phyloP scores from a whole-genome alignment of 2,888 invertebrate species.

The Spilarctia lutea region DNA sequence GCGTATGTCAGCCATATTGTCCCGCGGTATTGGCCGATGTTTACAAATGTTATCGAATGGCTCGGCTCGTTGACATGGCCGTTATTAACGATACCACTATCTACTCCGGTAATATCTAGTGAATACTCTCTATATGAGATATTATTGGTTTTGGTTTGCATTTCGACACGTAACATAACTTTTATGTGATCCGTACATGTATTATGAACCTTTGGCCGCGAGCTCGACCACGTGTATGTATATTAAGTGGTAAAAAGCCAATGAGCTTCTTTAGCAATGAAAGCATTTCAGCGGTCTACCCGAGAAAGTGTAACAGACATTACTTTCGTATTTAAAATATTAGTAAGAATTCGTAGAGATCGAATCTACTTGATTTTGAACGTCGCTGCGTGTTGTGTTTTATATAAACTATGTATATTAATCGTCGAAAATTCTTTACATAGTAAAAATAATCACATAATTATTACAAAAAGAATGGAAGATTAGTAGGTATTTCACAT shows the following conservation, averaged over 20 bases:
- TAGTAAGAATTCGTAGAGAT: too few relatives aligned
- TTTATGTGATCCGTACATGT: not conserved
- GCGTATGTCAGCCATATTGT: conserved; percentile 47
- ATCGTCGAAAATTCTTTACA: too few relatives aligned
- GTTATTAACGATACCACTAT: conserved; percentile 68
- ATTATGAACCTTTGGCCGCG: not conserved
- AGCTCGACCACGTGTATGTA: too few relatives aligned
- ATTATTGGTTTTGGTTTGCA: conserved; percentile 48
- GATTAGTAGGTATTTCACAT: too few relatives aligned
- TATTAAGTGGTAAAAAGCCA: too few relatives aligned
- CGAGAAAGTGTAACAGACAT: too few relatives aligned
- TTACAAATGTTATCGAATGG: conserved; percentile 71
- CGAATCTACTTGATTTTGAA: not conserved
- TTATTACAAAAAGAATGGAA: too few relatives aligned
- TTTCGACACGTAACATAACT: conserved; percentile 40
- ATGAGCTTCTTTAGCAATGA: too few relatives aligned
- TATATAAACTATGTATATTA: not conserved
- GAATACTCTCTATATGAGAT: conserved; percentile 54
- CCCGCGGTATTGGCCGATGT: conserved; percentile 58
- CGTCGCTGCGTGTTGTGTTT: not conserved
- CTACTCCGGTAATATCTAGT: conserved; percentile 56
- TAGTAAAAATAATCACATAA: too few relatives aligned
- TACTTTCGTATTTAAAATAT: too few relatives aligned
- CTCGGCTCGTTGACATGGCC: conserved; percentile 58
- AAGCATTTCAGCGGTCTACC: too few relatives aligned